Base-by-base conservation (phyloP, 2,797 vertebrate species). In the Xerus rutilus region DNA sequence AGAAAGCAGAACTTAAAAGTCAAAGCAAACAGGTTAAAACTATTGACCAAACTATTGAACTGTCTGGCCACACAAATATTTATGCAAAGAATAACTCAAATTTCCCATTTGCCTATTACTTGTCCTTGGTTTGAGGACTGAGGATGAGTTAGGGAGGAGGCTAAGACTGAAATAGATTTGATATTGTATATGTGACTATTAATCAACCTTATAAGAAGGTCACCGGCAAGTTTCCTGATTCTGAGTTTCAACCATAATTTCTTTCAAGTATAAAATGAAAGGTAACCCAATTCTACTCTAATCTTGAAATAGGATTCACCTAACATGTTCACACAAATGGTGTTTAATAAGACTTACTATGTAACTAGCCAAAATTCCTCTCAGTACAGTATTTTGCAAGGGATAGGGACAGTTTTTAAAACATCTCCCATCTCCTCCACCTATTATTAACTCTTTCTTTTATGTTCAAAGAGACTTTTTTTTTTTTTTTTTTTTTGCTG, bases 251-350 rank as follows among this genome's bases (percentile, higher is more conserved):
- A 82, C 10, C 52, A 90, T 73, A 65, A 78, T 77, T 94, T 78
- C 45, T 86, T 83, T 86, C 69, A 95, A 88, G 20, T 72, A 70
- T 94, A 86, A 95, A 92, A 94, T 12, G 1, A 96, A 96, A 91
- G 72, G 52, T 62, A 96, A 47, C 85, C 45, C 54, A 93, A 54
- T 21, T 94, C 30, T 84, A 72, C 49, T 69, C 45, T 30, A 84
- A 59, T 49, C n/a, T 62, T 90, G 5, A 96, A 91, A 86, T 54
- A 88, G 13, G 70, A 2, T 81, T 91, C 54, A 93, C 65, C 12
- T 85, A 81, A 86, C 17, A 69, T 21, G 91, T 82, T 93, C 91
- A 85, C 9, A 85, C 18, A 72, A 92, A 92, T 11, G 84, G 13
- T 67, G 84, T 73, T 93, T 95, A 84, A 52, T 17, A 96, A 84